Evolutionary conservation across 2,888 invertebrate species (phyloP).

Genomic region (Latrodectus elegans): DNA sequence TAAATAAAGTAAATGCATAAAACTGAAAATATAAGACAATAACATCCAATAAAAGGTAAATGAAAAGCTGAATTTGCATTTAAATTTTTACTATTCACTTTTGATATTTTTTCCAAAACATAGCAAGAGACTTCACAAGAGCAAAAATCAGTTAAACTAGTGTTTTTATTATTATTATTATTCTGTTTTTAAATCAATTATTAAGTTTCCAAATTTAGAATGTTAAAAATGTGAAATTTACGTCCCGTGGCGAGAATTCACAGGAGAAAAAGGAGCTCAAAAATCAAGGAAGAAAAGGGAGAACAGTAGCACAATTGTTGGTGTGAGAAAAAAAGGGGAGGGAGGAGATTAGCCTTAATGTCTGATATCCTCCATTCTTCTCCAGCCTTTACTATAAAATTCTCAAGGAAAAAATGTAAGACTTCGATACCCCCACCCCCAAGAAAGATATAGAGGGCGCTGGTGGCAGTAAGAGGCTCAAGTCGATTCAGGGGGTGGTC

Average conservation of each 20-base stretch:
- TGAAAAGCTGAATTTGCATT: too few species aligned
- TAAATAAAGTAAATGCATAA: too few species aligned
- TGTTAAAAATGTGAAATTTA: not conserved
- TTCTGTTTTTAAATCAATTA: not conserved
- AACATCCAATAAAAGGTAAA: too few species aligned
- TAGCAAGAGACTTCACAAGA: too few species aligned
- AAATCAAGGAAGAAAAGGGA: not conserved
- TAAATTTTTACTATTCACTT: too few species aligned
- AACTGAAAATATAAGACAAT: too few species aligned
- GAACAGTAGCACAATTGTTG: not conserved
- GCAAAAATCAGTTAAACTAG: too few species aligned
- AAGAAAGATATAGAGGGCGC: conserved; percentile 45
- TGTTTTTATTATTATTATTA: too few species aligned
- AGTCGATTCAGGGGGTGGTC: conserved; percentile 42
- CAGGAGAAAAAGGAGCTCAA: not conserved
- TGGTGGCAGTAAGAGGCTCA: conserved; percentile 40
- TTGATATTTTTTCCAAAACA: too few species aligned
- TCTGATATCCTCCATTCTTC: conserved; percentile 13
- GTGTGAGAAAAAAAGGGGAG: not conserved
- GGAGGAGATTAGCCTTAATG: conserved; percentile 51
- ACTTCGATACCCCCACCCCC: conserved; percentile 10
- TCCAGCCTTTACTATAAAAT: not conserved
- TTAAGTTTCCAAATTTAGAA: not conserved
- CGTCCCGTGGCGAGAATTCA: not conserved
- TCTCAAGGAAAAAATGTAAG: too few species aligned